A percentile compares a stretch with the other conserved stretches of the same genome.
These are phyloP conservation scores for Dusona sp. DNA, from an alignment of 2,888 invertebrate species.

Conservation along the genomic window DNA sequence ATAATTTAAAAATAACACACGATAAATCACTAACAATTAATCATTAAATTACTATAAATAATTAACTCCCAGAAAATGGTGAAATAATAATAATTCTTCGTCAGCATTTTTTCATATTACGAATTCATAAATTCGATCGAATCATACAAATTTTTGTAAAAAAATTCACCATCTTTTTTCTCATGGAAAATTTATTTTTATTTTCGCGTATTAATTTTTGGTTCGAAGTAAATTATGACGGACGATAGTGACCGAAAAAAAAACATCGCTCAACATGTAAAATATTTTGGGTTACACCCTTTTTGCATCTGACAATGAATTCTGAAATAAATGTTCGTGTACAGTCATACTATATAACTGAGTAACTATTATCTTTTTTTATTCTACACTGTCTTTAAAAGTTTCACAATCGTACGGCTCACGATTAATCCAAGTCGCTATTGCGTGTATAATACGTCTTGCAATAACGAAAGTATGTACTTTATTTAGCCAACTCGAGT, in stretches of 20 bases:
- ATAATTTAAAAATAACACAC: too few species aligned
- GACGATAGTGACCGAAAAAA: background rate
- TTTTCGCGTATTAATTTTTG: too few species aligned
- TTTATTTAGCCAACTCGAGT: slow-evolving; percentile 1
- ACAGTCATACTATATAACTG: background rate
- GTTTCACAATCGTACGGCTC: slow-evolving; percentile 17
- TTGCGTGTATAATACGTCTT: slow-evolving; percentile 20
- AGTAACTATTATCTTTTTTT: background rate
- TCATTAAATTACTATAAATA: too few species aligned
- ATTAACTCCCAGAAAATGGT: too few species aligned
- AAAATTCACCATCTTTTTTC: too few species aligned
- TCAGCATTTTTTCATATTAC: too few species aligned
- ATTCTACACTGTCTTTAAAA: background rate
- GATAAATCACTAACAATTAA: too few species aligned
- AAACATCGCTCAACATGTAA: background rate
- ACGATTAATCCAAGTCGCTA: slow-evolving; percentile 18
- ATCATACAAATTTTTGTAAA: too few species aligned
- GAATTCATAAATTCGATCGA: too few species aligned
- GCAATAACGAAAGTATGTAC: slow-evolving; percentile 36
- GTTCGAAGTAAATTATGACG: too few species aligned
- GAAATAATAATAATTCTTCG: too few species aligned
- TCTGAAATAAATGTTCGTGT: background rate
- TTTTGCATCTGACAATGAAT: slow-evolving; percentile 5
- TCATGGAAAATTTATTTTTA: too few species aligned
- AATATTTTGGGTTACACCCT: slow-evolving; percentile 4